These are phyloP conservation scores for Ormyrus nitidulus DNA, from an alignment of 2,888 invertebrate species.

Conservation along the genomic window DNA sequence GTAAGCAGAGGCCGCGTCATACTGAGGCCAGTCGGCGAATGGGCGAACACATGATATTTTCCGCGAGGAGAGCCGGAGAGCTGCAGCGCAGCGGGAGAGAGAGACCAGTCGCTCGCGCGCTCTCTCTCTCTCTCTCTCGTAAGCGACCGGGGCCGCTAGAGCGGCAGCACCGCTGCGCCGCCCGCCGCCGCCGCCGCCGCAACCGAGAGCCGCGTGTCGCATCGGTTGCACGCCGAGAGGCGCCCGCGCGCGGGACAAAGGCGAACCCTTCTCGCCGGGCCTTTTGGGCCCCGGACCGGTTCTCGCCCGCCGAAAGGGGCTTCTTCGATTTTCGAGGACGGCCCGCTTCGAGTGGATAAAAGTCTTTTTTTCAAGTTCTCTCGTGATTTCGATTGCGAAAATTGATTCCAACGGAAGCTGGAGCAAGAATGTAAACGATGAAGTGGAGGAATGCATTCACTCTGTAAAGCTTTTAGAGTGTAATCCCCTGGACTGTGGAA, in stretches of 20 bases:
- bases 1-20: constrained; percentile 65
- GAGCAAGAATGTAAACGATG: too few species aligned
- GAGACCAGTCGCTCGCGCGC: neutral
- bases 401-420: too few species aligned
- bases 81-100: neutral
- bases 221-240: constrained; percentile 12
- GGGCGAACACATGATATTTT: constrained; percentile 65
- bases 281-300: too few species aligned
- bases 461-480: neutral
- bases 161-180: constrained; percentile 34
- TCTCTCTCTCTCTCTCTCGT: neutral
- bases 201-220: neutral
- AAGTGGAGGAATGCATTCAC: too few species aligned
- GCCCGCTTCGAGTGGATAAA: too few species aligned
- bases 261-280: neutral
- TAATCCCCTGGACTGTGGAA: neutral
- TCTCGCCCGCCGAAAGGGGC: too few species aligned
- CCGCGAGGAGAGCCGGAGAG: constrained; percentile 11
- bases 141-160: constrained; percentile 27
- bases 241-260: neutral
- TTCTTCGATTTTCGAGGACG: too few species aligned
- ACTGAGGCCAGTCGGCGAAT: constrained; percentile 62
- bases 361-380: too few species aligned
- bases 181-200: too few species aligned
- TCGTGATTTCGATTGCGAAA: too few species aligned